Evolutionary conservation across 2,888 invertebrate species (phyloP), one percentile per base, ranked within the genome.

Genomic region (Drosophila prolongata): DNA sequence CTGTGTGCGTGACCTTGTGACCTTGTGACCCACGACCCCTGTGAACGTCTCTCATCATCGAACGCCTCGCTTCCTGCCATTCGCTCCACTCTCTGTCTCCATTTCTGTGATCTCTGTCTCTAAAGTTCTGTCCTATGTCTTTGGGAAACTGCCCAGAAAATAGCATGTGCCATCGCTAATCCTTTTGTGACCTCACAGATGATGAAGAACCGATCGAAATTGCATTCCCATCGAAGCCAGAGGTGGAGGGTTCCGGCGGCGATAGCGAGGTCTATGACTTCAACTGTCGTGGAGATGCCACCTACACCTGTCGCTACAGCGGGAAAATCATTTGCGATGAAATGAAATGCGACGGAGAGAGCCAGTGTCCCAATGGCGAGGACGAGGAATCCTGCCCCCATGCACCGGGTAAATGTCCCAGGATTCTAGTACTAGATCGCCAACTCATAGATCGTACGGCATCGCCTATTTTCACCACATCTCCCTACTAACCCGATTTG

Each of bases 311-410:
- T 60, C 42, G 16, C 27, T n/a, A 43, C 13, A 89, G 83, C 70
- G 76, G 82, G 10, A 47, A 40, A 1, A 55, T 64, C 16, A 89
- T 92, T 75, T 92, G 92, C 68, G 90, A 90, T 27, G 90, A 90
- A 9, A 83, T 89, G 69, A 71, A 66, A 19, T 92, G 92, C 75
- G 92, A 92, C 71, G 87, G 82, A 38, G 49, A 13, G 1, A 57
- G 44, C 19, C 87, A 92, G 67, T 92, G 92, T 80, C 90, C 91
- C 30, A 46, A 89, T 60, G 90, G 90, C 62, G 92, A 92, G 74
- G 92, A 92, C 76, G 92, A 92, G 78, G 57, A 70, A 13, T 66
- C 79, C 64, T 92, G 92, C 57, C 44, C 34, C 35, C 46, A 56
- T 10, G 8, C 30, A 6, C 24, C 14, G 59, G 81, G 81, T 81